Evolutionary conservation across 2,797 vertebrate genomes (phyloP).

Genomic region (Tauraco hartlaubi): DNA sequence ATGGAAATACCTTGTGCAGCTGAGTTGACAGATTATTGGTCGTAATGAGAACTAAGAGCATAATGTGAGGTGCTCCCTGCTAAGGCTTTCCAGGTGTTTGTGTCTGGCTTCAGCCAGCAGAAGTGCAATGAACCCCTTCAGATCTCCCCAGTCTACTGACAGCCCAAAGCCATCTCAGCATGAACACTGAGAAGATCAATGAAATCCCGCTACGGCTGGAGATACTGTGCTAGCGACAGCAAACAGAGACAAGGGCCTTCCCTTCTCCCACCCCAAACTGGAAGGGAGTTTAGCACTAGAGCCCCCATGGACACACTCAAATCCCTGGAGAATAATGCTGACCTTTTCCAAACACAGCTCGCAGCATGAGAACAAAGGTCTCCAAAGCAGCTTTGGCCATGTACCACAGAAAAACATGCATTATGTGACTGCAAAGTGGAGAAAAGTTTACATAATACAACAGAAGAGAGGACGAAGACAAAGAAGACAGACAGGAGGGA

Average conservation of each 20-base stretch:
- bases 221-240: fast-evolving
- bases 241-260: not conserved
- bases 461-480: not conserved
- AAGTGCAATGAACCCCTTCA: not conserved
- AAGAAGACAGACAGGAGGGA: not conserved
- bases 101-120: not conserved
- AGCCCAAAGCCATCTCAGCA: not conserved
- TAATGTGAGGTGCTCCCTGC: not conserved
- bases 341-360: not conserved
- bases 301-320: fast-evolving
- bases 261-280: not conserved
- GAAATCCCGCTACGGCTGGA: not conserved
- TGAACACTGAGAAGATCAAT: not conserved
- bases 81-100: not conserved
- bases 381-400: not conserved
- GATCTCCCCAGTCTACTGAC: not conserved
- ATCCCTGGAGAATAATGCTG: not conserved
- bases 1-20: not conserved
- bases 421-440: not conserved
- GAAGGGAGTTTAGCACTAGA: not conserved
- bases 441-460: not conserved
- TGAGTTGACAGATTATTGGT: not conserved
- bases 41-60: not conserved
- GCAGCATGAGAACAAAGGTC: not conserved
- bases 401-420: not conserved